These are phyloP conservation scores for Poecilia picta DNA, from an alignment of 2,797 vertebrate species.

Conservation along the genomic window DNA sequence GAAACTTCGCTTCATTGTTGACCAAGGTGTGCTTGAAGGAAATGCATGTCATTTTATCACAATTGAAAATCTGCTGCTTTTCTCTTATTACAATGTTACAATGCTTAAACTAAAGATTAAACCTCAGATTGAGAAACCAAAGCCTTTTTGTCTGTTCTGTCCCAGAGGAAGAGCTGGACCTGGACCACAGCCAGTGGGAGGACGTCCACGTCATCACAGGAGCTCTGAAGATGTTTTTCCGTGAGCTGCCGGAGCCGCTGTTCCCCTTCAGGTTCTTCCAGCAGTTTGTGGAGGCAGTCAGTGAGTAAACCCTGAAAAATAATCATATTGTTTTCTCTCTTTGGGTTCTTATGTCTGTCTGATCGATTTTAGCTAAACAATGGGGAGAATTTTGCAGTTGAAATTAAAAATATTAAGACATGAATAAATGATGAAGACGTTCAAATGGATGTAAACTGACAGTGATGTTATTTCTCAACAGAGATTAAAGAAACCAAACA, in stretches of 20 bases:
- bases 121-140: background rate
- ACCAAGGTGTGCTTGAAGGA: slow-evolving; percentile 46
- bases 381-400: background rate
- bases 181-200: slow-evolving; percentile 98
- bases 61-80: background rate
- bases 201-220: slow-evolving; percentile 98
- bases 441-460: background rate
- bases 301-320: slow-evolving; percentile 82
- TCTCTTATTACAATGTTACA: background rate
- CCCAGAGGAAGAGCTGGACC: slow-evolving; percentile 96
- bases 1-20: slow-evolving; percentile 79
- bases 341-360: background rate
- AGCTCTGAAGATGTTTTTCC: slow-evolving; percentile 99
- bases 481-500: slow-evolving; percentile 83
- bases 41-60: background rate
- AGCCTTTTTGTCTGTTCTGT: background rate
- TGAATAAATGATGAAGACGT: background rate
- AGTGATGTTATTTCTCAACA: slow-evolving; percentile 65
- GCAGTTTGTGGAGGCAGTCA: slow-evolving; percentile 90
- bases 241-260: slow-evolving; percentile 95
- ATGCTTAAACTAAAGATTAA: background rate
- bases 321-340: background rate
- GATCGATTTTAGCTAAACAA: background rate
- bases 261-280: slow-evolving; percentile 94
- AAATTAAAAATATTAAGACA: background rate